Base-by-base conservation (phyloP, 2,797 vertebrate species). In the Borostomias antarcticus region DNA sequence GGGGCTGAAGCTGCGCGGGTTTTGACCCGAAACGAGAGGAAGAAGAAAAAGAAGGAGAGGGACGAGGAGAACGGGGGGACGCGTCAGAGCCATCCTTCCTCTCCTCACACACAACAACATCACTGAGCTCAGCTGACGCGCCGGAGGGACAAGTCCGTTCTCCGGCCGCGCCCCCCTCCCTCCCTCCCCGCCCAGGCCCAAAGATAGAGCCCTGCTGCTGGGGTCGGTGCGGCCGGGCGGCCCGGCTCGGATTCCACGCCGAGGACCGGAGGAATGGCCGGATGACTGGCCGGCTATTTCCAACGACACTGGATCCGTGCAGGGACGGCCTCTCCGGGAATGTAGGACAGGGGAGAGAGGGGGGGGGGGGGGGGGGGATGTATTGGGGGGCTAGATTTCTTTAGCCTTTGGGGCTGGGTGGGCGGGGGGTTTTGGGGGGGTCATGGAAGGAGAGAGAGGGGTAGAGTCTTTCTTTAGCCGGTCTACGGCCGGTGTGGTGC, bases 1-100 rank as follows among this genome's bases (percentile, higher is more conserved):
- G 0, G 97, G 97, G 78, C 97, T 99, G 84, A 99, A 99, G 81
- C 97, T 99, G 61, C 65, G 85, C 75, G 68, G 86, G 70, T 84
- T 78, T 74, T 82, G 78, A 23, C 88, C 33, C 94, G 68, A 82
- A 37, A 26, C 13, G 13, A 58, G 10, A 40, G 21, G 33, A 58
- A 15, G 10, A 37, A 40, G 19, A 17, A 37, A 23, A 17, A 58
- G 23, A 23, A 58, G 29, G 30, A 30, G 30, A 54, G n/a, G n/a
- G n/a, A n/a, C n/a, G 72, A 86, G 60, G 57, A 89, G 74, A 84
- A 78, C 56, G 79, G 62, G 81, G 11, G 82, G 67, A 66, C 62
- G 73, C 62, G 40, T 43, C n/a, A 43, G 40, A 43, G 13, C 72
- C 89, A 91, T 92, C 69, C 50, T 82, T 81, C 58, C 71, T 57